Conservation (phyloP, 30 jellyfish, hydroid and myxozoan species). For the Aurelia coerulea region DNA sequence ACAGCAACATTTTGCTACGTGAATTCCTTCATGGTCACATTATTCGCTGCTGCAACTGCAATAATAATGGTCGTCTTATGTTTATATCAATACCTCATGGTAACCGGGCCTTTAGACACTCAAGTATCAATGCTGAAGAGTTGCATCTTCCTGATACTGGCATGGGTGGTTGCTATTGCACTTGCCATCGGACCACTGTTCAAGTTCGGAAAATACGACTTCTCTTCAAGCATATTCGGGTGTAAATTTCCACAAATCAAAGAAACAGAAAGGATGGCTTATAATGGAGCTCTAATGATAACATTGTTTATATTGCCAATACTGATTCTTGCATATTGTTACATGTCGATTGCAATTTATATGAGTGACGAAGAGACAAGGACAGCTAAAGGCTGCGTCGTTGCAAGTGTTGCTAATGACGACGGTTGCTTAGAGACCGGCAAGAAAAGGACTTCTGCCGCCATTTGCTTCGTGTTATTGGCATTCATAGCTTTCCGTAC, state of each 20-base stretch:
- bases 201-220: constrained; percentile 65
- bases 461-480: constrained; percentile 4
- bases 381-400: constrained; percentile 46
- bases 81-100: constrained; percentile 72
- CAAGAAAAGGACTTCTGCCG: constrained; percentile 22
- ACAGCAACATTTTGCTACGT: constrained; percentile 64
- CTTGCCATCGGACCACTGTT: constrained; percentile 67
- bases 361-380: constrained; percentile 53
- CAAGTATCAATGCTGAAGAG: constrained; percentile 37
- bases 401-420: constrained; percentile 66
- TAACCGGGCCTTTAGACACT: constrained; percentile 60
- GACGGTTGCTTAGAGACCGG: constrained; percentile 65
- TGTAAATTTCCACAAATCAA: constrained; percentile 45
- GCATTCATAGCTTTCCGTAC: constrained; percentile 55
- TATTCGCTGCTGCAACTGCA: constrained; percentile 38
- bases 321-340: constrained; percentile 28
- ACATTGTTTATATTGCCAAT: constrained; percentile 49
- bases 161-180: constrained; percentile 54
- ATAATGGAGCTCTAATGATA: constrained; percentile 38
- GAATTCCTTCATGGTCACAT: constrained; percentile 40
- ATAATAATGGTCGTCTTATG: constrained; percentile 37
- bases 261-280: constrained; percentile 18
- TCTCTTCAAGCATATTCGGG: constrained; percentile 64
- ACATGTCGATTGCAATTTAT: constrained; percentile 10
- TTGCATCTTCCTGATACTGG: constrained; percentile 20